Base-by-base conservation (phyloP, 2,797 vertebrate species). In the Labroides dimidiatus region DNA sequence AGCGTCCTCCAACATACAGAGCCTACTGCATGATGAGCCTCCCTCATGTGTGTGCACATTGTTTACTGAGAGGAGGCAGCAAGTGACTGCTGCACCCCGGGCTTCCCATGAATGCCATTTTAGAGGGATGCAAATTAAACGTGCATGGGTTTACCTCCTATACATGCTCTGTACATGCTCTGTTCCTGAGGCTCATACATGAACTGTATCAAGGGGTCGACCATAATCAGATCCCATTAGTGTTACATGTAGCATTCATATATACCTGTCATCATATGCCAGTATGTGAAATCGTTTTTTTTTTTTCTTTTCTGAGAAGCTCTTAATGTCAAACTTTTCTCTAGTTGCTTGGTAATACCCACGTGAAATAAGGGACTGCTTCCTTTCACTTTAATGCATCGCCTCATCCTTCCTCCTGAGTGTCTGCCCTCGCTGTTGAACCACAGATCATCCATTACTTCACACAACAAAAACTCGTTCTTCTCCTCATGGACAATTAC, bases 11-110 rank as follows among this genome's bases (percentile, higher is more conserved):
- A 7, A 24, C 48, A 10, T 62, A 36, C 51, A 43, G 30, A 19
- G 51, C 41, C 23, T 30, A 48, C 53, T 64, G 60, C 53, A 20
- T 39, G 53, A 77, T 44, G 66, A 72, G 52, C 67, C 62, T 43
- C 43, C 53, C 60, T 68, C 62, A 9, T 68, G 44, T 51, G 42
- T 58, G 55, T 80, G 80, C 75, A 16, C 23, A 14, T 49, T 87
- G 80, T 87, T 86, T 81, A 86, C 80, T 72, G 23, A 63, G 68
- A 79, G 70, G 64, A 62, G 43, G 66, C 51, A 20, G 57, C 63
- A 59, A 76, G 74, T 59, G 69, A 80, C 70, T 56, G 23, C 71
- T 62, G 63, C 61, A n/a, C 63, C 71, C 54, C 23, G 1, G 66
- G 74, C 67, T 36, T 60, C 70, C 66, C 37, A 37, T 73, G 55